Conservation (phyloP, 2,797 vertebrate species). For the Acrossocheilus wenchowensis region DNA sequence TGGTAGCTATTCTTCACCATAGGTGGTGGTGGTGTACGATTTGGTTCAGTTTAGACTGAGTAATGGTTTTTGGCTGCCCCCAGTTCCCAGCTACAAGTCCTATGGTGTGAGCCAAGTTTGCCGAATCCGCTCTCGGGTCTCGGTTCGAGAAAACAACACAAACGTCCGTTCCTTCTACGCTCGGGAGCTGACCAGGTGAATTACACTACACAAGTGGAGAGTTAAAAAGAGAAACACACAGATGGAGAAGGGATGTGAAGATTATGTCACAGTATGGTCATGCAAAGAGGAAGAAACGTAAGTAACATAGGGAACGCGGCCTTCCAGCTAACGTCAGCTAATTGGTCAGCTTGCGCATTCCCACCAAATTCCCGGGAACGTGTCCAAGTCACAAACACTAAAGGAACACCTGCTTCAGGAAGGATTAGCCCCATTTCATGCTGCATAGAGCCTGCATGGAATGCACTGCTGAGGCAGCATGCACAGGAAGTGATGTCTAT, state of each 20-base stretch:
- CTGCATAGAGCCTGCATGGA: slow-evolving; percentile 18
- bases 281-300: slow-evolving; percentile 54
- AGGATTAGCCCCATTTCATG: slow-evolving; percentile 37
- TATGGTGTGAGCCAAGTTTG: slow-evolving; percentile 81
- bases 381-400: slow-evolving; percentile 34
- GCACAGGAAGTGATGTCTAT: slow-evolving; percentile 18
- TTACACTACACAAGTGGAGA: slow-evolving; percentile 39
- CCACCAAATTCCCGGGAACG: background rate
- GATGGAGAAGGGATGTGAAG: slow-evolving; percentile 44
- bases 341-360: slow-evolving; percentile 15
- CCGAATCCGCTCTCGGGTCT: slow-evolving; percentile 68
- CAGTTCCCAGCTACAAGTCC: slow-evolving; percentile 54
- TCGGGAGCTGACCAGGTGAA: slow-evolving; percentile 42
- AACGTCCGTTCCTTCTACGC: slow-evolving; percentile 27
- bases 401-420: slow-evolving; percentile 37
- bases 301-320: slow-evolving; percentile 53
- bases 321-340: background rate
- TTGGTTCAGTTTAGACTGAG: slow-evolving; percentile 39
- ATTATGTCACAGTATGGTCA: slow-evolving; percentile 42
- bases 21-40: slow-evolving; percentile 8
- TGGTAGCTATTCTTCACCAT: slow-evolving; percentile 43
- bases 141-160: slow-evolving; percentile 66
- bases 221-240: slow-evolving; percentile 43
- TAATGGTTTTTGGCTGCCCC: slow-evolving; percentile 35
- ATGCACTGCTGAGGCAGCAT: background rate